These are phyloP conservation scores for Natrix natrix DNA, from an alignment of 2,797 vertebrate species.

Conservation along the genomic window DNA sequence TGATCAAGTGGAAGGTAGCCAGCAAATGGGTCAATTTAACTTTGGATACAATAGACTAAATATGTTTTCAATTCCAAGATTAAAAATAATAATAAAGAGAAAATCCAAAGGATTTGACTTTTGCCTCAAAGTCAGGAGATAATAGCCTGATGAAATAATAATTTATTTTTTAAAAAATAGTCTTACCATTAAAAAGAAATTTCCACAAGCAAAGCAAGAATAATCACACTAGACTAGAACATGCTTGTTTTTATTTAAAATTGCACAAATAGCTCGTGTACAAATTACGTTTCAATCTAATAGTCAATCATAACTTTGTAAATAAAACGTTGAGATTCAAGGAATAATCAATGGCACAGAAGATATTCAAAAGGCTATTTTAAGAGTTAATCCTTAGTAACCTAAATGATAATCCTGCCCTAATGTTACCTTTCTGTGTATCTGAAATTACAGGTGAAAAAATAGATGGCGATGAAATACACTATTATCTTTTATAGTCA, in stretches of 20 bases:
- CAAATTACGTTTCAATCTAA: neutral
- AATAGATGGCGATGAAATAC: neutral
- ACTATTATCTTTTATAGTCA: neutral
- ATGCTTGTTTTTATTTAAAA: slow-evolving; percentile 28
- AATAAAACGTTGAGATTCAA: neutral
- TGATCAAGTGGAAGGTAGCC: neutral
- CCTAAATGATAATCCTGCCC: neutral
- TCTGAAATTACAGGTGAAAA: neutral
- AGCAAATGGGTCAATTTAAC: neutral
- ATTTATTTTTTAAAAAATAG: neutral
- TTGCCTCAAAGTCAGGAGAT: neutral
- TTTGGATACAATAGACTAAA: neutral
- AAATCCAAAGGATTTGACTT: neutral
- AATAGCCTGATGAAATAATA: neutral
- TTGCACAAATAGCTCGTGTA: neutral
- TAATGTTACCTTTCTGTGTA: neutral
- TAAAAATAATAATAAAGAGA: neutral
- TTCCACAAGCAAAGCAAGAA: neutral
- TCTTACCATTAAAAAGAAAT: neutral
- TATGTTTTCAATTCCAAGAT: neutral
- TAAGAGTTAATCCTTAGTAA: neutral
- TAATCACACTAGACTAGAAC: neutral
- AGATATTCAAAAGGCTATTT: neutral
- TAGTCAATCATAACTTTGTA: neutral
- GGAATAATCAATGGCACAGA: neutral